These are phyloP conservation scores for Ladona fulva DNA, from an alignment of 1,140 invertebrate species.

Conservation along the genomic window DNA sequence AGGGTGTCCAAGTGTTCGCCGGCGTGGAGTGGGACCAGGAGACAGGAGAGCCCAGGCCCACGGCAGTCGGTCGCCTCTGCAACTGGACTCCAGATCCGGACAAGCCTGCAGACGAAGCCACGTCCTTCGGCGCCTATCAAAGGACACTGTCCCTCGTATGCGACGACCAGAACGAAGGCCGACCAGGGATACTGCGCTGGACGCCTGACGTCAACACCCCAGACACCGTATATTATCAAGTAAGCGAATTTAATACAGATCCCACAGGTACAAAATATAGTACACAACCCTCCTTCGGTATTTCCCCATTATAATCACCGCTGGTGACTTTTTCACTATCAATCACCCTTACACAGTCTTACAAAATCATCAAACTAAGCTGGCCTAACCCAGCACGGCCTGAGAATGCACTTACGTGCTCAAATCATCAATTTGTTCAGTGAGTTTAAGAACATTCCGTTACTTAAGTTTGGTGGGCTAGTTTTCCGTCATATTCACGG, in stretches of 20 bases:
- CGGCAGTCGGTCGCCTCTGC: conserved; percentile 69
- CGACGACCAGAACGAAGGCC: conserved; percentile 51
- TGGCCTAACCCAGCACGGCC: too few species aligned
- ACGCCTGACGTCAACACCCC: conserved; percentile 79
- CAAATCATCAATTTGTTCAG: too few species aligned
- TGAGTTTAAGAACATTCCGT: too few species aligned
- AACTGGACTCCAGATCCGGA: conserved; percentile 72
- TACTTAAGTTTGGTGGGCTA: too few species aligned
- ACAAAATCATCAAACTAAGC: too few species aligned
- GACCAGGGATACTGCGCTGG: conserved; percentile 78
- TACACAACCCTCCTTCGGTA: too few species aligned
- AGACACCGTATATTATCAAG: conserved; percentile 87
- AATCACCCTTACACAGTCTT: too few species aligned
- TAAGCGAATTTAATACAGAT: conserved; percentile 29
- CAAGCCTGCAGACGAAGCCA: conserved; percentile 66
- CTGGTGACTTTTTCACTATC: too few species aligned
- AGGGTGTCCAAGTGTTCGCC: conserved; percentile 74
- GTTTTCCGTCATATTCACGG: too few species aligned
- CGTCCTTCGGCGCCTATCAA: conserved; percentile 82
- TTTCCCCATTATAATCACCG: too few species aligned
- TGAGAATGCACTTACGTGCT: too few species aligned
- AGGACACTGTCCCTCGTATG: conserved; percentile 70
- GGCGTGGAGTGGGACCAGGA: conserved; percentile 56
- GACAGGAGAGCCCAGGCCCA: conserved; percentile 55
- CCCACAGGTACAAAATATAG: too few species aligned